These are phyloP conservation scores for Pocota personata DNA, from an alignment of 2,888 invertebrate genomes.

Conservation along the genomic window DNA sequence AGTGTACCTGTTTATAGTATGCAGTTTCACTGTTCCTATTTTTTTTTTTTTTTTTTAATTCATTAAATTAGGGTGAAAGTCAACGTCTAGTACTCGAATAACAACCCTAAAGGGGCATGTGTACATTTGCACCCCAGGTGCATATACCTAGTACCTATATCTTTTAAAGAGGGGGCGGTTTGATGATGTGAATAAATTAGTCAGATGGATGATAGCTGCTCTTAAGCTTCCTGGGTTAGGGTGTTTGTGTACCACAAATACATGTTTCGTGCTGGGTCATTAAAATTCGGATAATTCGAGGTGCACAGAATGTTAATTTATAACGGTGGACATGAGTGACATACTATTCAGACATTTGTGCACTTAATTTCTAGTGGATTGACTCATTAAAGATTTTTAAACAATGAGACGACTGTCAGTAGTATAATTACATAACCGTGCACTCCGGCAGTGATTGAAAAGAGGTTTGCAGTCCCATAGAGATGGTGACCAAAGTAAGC, in stretches of 20 bases:
- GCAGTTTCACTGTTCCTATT: slow-evolving; percentile 40
- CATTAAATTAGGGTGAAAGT: slow-evolving; percentile 65
- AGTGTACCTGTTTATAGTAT: too few species aligned
- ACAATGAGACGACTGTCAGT: too few species aligned
- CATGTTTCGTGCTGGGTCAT: slow-evolving; percentile 13
- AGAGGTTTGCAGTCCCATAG: too few species aligned
- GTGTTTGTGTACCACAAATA: not conserved
- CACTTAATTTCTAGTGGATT: not conserved
- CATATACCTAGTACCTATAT: not conserved
- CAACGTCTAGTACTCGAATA: not conserved
- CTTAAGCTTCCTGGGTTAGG: not conserved
- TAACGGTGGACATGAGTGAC: not conserved
- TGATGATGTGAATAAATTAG: slow-evolving; percentile 18
- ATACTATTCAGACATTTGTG: not conserved
- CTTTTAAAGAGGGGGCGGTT: not conserved
- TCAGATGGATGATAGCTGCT: not conserved
- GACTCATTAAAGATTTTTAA: too few species aligned
- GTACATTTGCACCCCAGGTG: not conserved
- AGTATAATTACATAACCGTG: too few species aligned
- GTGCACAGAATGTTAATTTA: slow-evolving; percentile 1
- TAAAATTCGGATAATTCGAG: slow-evolving; percentile 1
- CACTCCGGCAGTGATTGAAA: too few species aligned
- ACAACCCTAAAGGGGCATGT: slow-evolving; percentile 16
- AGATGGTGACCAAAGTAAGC: too few species aligned
- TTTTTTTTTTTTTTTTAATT: slow-evolving; percentile 6